These are phyloP conservation scores for Chrysocyon brachyurus DNA, from an alignment of 2,797 vertebrate genomes.

Conservation along the genomic window DNA sequence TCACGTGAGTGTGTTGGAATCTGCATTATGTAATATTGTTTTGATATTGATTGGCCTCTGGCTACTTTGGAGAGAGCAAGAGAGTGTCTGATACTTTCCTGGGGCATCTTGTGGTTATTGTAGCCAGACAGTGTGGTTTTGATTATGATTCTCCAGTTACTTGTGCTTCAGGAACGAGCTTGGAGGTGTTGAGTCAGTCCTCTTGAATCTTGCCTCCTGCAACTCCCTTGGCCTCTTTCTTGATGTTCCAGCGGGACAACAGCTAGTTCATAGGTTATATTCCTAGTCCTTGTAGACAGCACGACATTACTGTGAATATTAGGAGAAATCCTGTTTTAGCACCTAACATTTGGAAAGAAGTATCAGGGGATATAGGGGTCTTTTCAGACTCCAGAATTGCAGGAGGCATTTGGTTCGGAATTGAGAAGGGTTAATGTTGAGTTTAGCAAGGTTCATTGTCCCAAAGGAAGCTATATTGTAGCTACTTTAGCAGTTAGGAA, in stretches of 20 bases:
- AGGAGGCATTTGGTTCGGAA: neutral
- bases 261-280: neutral
- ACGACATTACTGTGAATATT: neutral
- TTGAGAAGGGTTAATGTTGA: neutral
- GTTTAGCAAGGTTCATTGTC: neutral
- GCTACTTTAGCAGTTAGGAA: conserved; percentile 19
- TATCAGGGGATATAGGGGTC: neutral
- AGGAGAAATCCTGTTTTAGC: neutral
- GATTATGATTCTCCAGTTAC: conserved; percentile 22
- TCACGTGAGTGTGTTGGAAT: neutral
- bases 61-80: neutral
- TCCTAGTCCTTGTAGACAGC: neutral
- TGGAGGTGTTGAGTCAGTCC: neutral
- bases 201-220: neutral
- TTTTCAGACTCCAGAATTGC: neutral
- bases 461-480: neutral
- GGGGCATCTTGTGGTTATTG: neutral
- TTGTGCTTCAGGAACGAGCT: conserved; percentile 38
- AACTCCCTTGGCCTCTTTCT: neutral
- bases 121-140: conserved; percentile 13
- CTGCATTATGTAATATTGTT: neutral
- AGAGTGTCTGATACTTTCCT: neutral
- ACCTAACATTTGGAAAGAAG: conserved; percentile 1
- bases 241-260: neutral
- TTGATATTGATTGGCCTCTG: neutral